Evolutionary conservation across 2,113 vertebrate species (phyloP), one percentile per base, ranked within the genome.

Genomic region (Dicrurus megarhynchus): DNA sequence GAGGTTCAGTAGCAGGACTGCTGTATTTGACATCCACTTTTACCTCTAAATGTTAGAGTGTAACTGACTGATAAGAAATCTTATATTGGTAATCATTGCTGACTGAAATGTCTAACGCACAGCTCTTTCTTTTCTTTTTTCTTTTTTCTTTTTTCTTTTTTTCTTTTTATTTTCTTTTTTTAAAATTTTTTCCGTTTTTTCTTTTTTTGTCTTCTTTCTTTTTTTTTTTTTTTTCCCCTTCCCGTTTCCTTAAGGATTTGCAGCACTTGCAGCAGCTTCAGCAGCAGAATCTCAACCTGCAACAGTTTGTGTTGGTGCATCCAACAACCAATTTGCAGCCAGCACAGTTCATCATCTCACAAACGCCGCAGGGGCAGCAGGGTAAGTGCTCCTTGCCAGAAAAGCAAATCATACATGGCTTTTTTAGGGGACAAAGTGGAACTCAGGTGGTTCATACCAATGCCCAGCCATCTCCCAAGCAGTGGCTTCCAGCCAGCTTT

Each of bases 311-410:
- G 95, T 97, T 99, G 98, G 98, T 99, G 96, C 99, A 99, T 97
- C 99, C 99, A 17, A 98, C 99, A 91, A 98, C 99, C 90, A 99
- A 97, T 97, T 97, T 99, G 98, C 99, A 99, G 94, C 98, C 99
- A 74, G 97, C 99, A 89, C 99, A 99, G 98, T 99, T 99, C 94
- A 99, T 99, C 98, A 99, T 99, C 99, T 99, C 99, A 94, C 99
- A 99, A 98, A 98, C 99, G 71, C 98, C 99, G 84, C 99, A 99
- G 98, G 98, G 99, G 97, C 99, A 99, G 97, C 99, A 99, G 98
- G 98, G 99, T 99, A 93, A 98, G 98, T 90, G 17, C 68, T 52
- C 50, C 68, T 78, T 95, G 88, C 87, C 55, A 26, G 49, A 52
- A 77, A 81, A 80, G 10, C 47, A 83, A 80, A 46, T 49, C 14